Evolutionary conservation across 2,797 vertebrate genomes (phyloP), one percentile per base, ranked within the genome.

Genomic region (Sebastiscus albofasciatus): DNA sequence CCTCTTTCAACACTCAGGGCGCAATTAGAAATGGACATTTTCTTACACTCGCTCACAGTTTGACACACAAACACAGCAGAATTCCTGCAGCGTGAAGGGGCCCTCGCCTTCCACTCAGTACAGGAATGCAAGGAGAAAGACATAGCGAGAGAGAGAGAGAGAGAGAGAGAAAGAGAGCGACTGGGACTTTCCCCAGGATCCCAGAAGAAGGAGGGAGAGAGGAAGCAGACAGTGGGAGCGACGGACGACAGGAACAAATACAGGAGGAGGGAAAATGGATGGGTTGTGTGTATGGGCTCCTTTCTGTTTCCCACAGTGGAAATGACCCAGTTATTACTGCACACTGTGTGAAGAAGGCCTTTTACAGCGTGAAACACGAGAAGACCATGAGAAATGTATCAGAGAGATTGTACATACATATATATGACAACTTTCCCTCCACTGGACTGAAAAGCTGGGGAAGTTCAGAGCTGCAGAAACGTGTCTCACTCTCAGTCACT

Each of bases 181-280:
- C 64, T 71, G 94, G 93, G 94, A 94, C 92, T 95, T 95, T 94
- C 93, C 93, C 93, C 91, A 90, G 91, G 93, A 93, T 94, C 85
- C 73, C 71, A 90, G 84, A 88, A 73, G 80, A 86, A 82, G 78
- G 88, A 91, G 83, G 87, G 90, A 90, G 88, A 92, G 79, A 93
- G 92, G 89, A 93, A 93, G 90, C 91, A 93, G 90, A 94, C 92
- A 93, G 86, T 90, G 90, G 86, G 91, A 92, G 92, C 89, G 69
- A 91, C 82, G 29, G 86, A 90, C 87, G 92, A 93, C 90, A 94
- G 93, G 92, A 94, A 95, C 93, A 95, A 93, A 92, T 93, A 92
- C 90, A 92, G 89, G 88, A 95, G 92, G 91, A 92, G 90, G 90
- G 89, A 91, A 93, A 92, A 94, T 92, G 88, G 90, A 94, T 86